Evolutionary conservation across 1,140 invertebrate genomes (phyloP).

Genomic region (Drosophila albomicans): DNA sequence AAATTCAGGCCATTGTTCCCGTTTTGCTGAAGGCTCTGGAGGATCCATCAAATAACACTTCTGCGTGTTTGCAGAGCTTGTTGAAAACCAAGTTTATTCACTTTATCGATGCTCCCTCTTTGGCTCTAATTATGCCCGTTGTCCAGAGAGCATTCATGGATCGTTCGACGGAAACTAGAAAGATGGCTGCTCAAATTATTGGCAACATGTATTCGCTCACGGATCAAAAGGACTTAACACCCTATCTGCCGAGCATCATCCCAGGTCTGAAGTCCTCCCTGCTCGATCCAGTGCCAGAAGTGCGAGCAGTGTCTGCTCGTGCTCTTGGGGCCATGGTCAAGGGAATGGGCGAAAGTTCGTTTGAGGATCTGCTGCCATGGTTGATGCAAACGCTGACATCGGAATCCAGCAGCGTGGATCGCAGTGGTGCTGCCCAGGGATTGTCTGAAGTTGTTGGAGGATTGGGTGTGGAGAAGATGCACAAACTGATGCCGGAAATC

Average conservation of each 20-base stretch:
- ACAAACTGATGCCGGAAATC: conserved; percentile 99
- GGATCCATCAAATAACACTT: conserved; percentile 98
- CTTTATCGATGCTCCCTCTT: conserved; percentile 99
- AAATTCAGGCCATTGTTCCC: conserved; percentile 98
- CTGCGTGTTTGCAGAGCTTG: conserved; percentile 95
- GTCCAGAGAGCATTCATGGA: conserved; percentile 98
- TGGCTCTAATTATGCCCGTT: conserved; percentile 99
- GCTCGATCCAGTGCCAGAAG: conserved; percentile 98
- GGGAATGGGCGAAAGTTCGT: conserved; percentile 97
- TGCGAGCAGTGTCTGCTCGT: conserved; percentile 95
- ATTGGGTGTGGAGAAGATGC: conserved; percentile 96
- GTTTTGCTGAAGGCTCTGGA: conserved; percentile 96
- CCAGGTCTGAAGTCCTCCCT: conserved; percentile 98
- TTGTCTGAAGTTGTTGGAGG: conserved; percentile 97
- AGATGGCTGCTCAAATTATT: conserved; percentile 99
- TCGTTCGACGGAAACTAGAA: conserved; percentile 97
- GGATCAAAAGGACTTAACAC: conserved; percentile 98
- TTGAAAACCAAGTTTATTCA: conserved; percentile 99
- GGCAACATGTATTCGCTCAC: conserved; percentile 99
- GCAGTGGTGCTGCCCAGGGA: conserved; percentile 99
- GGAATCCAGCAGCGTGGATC: conserved; percentile 97
- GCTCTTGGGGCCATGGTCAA: conserved; percentile 98
- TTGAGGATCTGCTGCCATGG: conserved; percentile 98
- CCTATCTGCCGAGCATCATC: conserved; percentile 98
- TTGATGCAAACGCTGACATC: conserved; percentile 99